Evolutionary conservation across 2,113 vertebrate species (phyloP).

Genomic region (Etheostoma spectabile): DNA sequence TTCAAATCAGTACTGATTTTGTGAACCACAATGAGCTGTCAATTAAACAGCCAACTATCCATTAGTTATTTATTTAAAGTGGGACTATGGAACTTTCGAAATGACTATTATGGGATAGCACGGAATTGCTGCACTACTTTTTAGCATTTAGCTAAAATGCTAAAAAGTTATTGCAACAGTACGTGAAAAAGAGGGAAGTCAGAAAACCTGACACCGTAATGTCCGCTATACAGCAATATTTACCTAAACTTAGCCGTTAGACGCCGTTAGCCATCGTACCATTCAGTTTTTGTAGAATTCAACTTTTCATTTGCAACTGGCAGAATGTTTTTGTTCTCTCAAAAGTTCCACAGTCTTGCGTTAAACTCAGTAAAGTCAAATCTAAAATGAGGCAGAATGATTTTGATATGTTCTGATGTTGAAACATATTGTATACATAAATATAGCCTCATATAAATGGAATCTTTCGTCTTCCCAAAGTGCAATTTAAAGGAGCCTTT

Average conservation of each 20-base stretch:
- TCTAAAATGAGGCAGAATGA: background rate
- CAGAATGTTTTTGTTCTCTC: background rate
- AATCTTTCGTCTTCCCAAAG: conserved; percentile 62
- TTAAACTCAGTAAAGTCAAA: conserved; percentile 16
- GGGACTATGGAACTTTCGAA: conserved; percentile 42
- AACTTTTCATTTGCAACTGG: background rate
- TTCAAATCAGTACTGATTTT: conserved; percentile 8
- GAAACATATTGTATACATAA: conserved; percentile 10
- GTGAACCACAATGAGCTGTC: conserved; percentile 9
- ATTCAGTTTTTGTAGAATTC: background rate
- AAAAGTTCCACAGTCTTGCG: conserved; percentile 28
- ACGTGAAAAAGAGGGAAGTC: background rate
- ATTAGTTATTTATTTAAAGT: conserved; percentile 37
- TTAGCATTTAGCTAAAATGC: background rate
- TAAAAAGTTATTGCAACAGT: background rate
- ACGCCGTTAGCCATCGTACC: background rate
- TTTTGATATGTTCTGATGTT: conserved; percentile 16
- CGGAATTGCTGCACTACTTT: background rate
- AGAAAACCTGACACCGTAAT: background rate
- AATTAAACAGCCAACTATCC: background rate
- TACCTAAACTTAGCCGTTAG: background rate
- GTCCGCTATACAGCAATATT: background rate
- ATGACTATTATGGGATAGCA: background rate
- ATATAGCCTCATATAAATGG: conserved; percentile 41
- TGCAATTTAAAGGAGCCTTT: conserved; percentile 83